phyloP scores from a whole-genome alignment of 1,140 invertebrate genomes.

The Thaumatotibia leucotreta region DNA sequence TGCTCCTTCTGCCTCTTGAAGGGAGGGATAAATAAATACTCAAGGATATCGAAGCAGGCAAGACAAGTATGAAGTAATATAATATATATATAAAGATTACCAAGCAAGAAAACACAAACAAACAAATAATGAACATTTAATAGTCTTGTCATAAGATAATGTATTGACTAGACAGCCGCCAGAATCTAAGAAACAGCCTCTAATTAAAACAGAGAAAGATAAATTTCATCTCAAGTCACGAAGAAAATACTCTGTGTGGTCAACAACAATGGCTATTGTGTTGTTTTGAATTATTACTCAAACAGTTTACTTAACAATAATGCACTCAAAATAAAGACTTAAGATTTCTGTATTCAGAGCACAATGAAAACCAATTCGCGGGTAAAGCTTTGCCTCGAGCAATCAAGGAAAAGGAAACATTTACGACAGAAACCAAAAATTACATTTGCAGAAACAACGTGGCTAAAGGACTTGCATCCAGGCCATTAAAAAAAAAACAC shows the following conservation, averaged over 20 bases:
- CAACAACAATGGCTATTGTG: not conserved
- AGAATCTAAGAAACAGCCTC: not conserved
- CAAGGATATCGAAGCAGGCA: no score
- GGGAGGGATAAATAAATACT: no score
- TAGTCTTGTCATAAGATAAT: not conserved
- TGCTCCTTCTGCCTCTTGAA: no score
- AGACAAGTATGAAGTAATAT: no score
- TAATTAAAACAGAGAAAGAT: not conserved
- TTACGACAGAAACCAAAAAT: not conserved
- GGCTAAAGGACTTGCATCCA: not conserved
- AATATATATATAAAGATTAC: no score
- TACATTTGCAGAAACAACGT: not conserved
- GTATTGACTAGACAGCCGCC: not conserved
- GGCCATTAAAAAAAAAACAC: not conserved
- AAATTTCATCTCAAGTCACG: not conserved
- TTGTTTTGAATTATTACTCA: not conserved
- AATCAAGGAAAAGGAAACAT: not conserved
- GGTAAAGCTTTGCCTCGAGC: not conserved
- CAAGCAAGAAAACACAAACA: no score
- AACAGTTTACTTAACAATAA: not conserved
- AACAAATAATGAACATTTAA: no score
- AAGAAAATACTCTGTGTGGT: not conserved
- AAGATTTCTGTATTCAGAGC: not conserved
- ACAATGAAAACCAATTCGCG: not conserved
- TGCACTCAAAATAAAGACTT: not conserved